Percentiles rank a stretch among this genome's conserved stretches.
These are phyloP conservation scores for Andricus grossulariae DNA, from an alignment of 1,140 invertebrate species.

Conservation along the genomic window DNA sequence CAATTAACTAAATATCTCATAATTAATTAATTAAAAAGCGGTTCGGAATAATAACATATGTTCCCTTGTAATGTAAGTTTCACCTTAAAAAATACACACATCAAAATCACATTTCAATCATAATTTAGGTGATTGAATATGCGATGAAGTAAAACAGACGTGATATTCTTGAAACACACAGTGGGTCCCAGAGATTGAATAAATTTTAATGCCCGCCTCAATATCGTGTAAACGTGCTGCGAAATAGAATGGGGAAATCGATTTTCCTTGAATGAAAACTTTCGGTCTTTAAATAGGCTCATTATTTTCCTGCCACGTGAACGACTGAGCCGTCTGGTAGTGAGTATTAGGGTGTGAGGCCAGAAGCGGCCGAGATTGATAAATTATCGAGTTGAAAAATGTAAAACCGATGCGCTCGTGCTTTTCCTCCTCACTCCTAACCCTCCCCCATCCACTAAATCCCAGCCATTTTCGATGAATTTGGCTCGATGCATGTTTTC, in stretches of 20 bases:
- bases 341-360: constrained; percentile 44
- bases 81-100: no score
- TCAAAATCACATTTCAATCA: no score
- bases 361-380: constrained; percentile 66
- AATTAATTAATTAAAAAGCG: no score
- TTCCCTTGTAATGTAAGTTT: no score
- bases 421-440: constrained; percentile 43
- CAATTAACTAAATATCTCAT: no score
- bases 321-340: constrained; percentile 46
- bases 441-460: constrained; percentile 40
- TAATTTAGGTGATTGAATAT: constrained; percentile 20
- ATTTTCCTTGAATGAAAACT: constrained; percentile 63
- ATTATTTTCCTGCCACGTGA: constrained; percentile 66
- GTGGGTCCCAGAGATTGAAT: not conserved
- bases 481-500: constrained; percentile 43
- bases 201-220: constrained; percentile 8
- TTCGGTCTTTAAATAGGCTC: constrained; percentile 69
- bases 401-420: constrained; percentile 66
- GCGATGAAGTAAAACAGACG: constrained; percentile 18
- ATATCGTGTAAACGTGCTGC: constrained; percentile 6
- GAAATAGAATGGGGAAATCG: constrained; percentile 63
- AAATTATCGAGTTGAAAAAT: constrained; percentile 73
- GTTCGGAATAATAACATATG: no score
- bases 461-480: constrained; percentile 47
- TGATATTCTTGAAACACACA: constrained; percentile 12